A percentile compares a stretch with the other conserved stretches of the same genome.
These are phyloP conservation scores for Gracilinanus agilis DNA, from an alignment of 2,113 vertebrate species.

Conservation along the genomic window DNA sequence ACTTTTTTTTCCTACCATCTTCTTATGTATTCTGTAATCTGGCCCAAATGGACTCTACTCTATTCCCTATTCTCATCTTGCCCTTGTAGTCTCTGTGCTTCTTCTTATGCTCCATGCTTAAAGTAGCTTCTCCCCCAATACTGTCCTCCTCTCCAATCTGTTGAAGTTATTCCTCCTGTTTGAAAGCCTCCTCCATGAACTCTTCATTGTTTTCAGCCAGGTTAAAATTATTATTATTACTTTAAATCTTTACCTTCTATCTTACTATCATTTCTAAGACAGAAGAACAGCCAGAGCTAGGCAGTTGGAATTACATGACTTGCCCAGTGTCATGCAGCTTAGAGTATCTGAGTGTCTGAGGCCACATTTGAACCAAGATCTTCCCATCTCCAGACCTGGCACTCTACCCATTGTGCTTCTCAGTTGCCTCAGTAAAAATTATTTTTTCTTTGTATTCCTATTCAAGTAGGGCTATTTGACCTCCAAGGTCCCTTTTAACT, in stretches of 20 bases:
- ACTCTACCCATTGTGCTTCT: too few relatives aligned
- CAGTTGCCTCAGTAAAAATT: not conserved
- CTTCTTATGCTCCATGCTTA: not conserved
- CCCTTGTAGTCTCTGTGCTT: not conserved
- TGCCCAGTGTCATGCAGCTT: too few relatives aligned
- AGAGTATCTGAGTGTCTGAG: too few relatives aligned
- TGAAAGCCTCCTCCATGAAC: not conserved
- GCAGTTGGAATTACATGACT: too few relatives aligned
- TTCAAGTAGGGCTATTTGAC: not conserved
- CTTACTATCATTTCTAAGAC: too few relatives aligned
- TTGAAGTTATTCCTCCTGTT: not conserved
- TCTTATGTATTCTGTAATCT: not conserved
- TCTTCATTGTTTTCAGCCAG: not conserved
- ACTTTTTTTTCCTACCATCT: not conserved
- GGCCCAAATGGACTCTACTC: not conserved
- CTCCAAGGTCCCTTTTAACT: not conserved
- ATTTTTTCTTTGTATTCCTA: not conserved
- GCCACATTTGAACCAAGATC: too few relatives aligned
- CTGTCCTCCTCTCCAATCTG: not conserved
- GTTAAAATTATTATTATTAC: not conserved
- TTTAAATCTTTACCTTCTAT: too few relatives aligned
- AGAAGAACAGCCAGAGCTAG: too few relatives aligned
- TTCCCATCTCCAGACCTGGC: too few relatives aligned
- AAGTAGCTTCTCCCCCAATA: not conserved
- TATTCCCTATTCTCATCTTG: not conserved